Evolutionary conservation across 2,888 invertebrate genomes (phyloP).

Genomic region (Chloroclystis v-ata): DNA sequence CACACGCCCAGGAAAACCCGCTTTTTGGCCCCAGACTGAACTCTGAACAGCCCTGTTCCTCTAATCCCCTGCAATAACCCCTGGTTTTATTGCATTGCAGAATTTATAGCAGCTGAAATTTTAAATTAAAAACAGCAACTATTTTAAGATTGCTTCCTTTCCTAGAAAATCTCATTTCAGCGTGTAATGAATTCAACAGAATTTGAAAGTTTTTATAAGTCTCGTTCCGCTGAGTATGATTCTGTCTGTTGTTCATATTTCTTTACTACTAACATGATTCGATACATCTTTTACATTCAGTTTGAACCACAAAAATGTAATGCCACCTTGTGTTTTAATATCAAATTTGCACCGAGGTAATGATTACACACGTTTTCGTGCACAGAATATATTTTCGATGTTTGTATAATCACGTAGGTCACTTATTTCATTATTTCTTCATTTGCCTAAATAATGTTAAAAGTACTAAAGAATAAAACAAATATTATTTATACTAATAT

Average conservation of each 20-base stretch:
- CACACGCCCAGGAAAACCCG: conserved; percentile 34
- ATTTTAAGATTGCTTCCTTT: conserved; percentile 9
- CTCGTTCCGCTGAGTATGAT: background rate
- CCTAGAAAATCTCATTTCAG: background rate
- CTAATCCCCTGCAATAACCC: conserved; percentile 22
- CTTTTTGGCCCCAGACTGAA: conserved; percentile 32
- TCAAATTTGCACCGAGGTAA: no score
- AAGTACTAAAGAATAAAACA: no score
- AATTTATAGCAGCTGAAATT: conserved; percentile 36
- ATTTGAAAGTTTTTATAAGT: background rate
- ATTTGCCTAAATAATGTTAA: no score
- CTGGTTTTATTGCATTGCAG: conserved; percentile 31
- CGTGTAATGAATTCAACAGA: background rate
- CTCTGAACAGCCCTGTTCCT: conserved; percentile 30
- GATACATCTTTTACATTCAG: no score
- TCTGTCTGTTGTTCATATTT: background rate
- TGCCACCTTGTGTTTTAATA: no score
- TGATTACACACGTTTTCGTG: no score
- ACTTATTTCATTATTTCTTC: no score
- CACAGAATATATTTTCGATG: no score
- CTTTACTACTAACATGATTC: no score
- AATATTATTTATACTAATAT: no score
- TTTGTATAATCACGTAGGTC: no score
- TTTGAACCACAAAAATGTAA: no score
- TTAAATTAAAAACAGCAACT: conserved; percentile 28